Percentiles rank a stretch among this genome's conserved stretches.
Conservation (phyloP, 2,888 invertebrate genomes). For the Pachliopta kotzebuea region DNA sequence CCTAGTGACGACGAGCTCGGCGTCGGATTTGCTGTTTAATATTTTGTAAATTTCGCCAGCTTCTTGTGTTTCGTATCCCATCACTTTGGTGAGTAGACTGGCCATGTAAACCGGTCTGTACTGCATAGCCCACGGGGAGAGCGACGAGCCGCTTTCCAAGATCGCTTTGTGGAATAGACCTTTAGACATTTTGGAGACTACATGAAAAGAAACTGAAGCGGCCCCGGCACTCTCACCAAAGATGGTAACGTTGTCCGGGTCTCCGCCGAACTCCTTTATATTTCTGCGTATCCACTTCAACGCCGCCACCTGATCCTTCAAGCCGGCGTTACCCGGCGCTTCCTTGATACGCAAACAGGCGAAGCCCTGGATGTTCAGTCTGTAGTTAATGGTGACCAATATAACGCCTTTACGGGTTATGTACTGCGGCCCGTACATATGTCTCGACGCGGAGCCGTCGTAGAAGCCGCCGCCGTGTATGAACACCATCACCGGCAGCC, state of each 20-base stretch:
- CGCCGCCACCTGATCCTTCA: conserved; percentile 65
- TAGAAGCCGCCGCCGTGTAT: conserved; percentile 68
- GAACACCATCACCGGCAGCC: conserved; percentile 64
- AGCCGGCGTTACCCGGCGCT: conserved; percentile 62
- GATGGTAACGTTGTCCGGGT: conserved; percentile 57
- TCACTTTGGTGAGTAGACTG: conserved; percentile 53
- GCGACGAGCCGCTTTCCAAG: conserved; percentile 62
- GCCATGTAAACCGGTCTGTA: conserved; percentile 55
- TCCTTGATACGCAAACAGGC: conserved; percentile 59
- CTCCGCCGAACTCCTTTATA: conserved; percentile 58
- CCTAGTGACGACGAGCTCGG: conserved; percentile 53
- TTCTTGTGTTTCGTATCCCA: conserved; percentile 51
- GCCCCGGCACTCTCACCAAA: conserved; percentile 70
- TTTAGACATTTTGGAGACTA: conserved; percentile 61
- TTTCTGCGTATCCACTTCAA: conserved; percentile 59
- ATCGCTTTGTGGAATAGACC: conserved; percentile 67
- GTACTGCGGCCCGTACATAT: conserved; percentile 60
- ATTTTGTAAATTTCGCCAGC: conserved; percentile 53
- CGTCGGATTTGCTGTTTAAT: conserved; percentile 51
- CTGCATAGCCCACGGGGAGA: conserved; percentile 58
- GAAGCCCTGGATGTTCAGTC: conserved; percentile 63
- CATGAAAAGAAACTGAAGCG: conserved; percentile 57
- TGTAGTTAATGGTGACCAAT: conserved; percentile 63
- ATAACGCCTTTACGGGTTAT: conserved; percentile 56
- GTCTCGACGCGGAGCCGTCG: conserved; percentile 49